A percentile compares a stretch with the other conserved stretches of the same genome.
These are phyloP conservation scores for Phrynocephalus forsythii DNA, from an alignment of 2,797 vertebrate genomes.

Conservation along the genomic window DNA sequence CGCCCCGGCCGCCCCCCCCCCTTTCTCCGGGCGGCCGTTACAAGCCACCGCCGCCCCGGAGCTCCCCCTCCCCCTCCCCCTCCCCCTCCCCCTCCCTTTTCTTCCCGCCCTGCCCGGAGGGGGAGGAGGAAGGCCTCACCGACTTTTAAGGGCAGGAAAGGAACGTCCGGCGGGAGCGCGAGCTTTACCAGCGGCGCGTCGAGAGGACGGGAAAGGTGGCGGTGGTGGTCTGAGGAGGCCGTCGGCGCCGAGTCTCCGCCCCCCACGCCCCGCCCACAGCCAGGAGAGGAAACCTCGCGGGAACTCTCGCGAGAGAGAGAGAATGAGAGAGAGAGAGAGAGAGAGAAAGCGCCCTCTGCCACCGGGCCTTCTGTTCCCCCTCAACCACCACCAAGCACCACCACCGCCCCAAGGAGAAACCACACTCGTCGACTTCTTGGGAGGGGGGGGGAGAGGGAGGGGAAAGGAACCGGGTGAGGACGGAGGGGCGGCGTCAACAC, in stretches of 20 bases:
- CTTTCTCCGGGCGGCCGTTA: not conserved
- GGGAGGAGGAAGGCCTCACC: conserved; percentile 66
- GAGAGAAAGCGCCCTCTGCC: not conserved
- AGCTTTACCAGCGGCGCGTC: conserved; percentile 45
- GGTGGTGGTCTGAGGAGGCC: not conserved
- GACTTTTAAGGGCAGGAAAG: conserved; percentile 81
- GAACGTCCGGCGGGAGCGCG: conserved; percentile 73
- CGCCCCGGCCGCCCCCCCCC: not conserved
- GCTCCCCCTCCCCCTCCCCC: not conserved
- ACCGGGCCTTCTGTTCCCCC: conserved; percentile 1
- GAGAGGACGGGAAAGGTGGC: not conserved
- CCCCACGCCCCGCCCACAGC: not conserved
- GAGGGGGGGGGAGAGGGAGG: too few species aligned
- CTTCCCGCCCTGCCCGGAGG: not conserved
- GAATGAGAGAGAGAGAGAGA: not conserved
- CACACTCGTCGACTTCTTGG: too few species aligned
- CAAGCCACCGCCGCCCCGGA: not conserved
- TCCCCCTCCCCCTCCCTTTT: accelerated
- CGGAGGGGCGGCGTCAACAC: too few species aligned
- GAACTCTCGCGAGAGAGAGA: not conserved
- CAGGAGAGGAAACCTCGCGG: conserved; percentile 69
- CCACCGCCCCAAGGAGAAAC: not conserved
- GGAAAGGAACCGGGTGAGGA: too few species aligned
- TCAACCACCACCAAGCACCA: accelerated
- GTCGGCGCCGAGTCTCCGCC: conserved; percentile 13